phyloP scores from a whole-genome alignment of 1,140 invertebrate genomes.

The Ephestia elutella region DNA sequence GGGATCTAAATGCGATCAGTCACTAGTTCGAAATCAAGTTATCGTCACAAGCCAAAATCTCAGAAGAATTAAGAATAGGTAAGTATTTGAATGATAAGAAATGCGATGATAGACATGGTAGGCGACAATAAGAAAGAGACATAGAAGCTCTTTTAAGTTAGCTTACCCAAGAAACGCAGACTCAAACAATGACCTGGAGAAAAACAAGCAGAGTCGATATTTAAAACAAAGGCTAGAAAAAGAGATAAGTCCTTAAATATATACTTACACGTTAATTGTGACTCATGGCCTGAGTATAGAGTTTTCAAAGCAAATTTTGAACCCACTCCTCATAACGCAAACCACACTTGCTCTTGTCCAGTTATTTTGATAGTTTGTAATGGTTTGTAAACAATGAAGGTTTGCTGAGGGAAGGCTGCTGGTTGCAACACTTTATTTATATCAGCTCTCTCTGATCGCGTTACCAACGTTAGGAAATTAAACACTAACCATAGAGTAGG shows the following conservation, averaged over 20 bases:
- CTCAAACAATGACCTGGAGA: too few relatives aligned
- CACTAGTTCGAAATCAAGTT: too few relatives aligned
- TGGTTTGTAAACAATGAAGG: constrained; percentile 17
- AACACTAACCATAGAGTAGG: constrained; percentile 34
- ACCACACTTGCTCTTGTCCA: not conserved
- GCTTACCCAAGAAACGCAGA: too few relatives aligned
- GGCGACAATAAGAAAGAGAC: too few relatives aligned
- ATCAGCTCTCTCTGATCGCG: constrained; percentile 44
- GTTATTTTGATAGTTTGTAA: not conserved
- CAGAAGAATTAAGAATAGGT: not conserved
- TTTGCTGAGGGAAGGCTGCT: constrained; percentile 6
- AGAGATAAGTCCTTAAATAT: too few relatives aligned
- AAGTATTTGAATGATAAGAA: too few relatives aligned
- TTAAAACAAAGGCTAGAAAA: too few relatives aligned
- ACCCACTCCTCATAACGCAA: not conserved
- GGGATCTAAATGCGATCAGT: not conserved
- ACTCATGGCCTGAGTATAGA: too few relatives aligned
- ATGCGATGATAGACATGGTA: too few relatives aligned
- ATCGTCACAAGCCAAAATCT: not conserved
- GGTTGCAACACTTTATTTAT: constrained; percentile 42
- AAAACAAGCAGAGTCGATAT: too few relatives aligned
- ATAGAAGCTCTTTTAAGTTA: too few relatives aligned
- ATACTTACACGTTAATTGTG: too few relatives aligned
- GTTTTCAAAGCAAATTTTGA: not conserved
- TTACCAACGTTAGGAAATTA: constrained; percentile 54